A percentile compares a stretch with the other conserved stretches of the same genome.
These are phyloP conservation scores for Mesoclemmys tuberculata DNA, from an alignment of 2,113 vertebrate species.

Conservation along the genomic window DNA sequence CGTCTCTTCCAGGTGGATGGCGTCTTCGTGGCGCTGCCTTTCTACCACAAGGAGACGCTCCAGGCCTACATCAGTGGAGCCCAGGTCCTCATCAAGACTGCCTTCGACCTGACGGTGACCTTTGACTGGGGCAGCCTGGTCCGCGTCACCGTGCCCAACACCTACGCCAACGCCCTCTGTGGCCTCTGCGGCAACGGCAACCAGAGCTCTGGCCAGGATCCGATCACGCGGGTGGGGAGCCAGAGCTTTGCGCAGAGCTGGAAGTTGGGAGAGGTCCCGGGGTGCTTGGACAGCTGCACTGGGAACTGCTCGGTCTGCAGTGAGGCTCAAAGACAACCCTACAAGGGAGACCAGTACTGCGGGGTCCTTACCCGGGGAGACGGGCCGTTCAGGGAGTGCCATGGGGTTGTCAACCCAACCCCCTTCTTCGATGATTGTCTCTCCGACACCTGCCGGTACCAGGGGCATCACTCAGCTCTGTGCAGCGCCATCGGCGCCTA, in stretches of 20 bases:
- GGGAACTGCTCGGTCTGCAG: constrained; percentile 21
- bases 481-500: constrained; percentile 72
- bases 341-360: constrained; percentile 49
- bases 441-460: constrained; percentile 67
- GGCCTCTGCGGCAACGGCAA: constrained; percentile 77
- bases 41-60: constrained; percentile 37
- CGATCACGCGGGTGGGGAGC: neutral
- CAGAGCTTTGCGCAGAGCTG: constrained; percentile 55
- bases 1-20: constrained; percentile 62
- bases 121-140: constrained; percentile 53
- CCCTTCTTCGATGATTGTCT: constrained; percentile 71
- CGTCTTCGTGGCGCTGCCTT: constrained; percentile 60
- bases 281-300: constrained; percentile 31
- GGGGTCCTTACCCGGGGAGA: constrained; percentile 51
- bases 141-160: constrained; percentile 60
- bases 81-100: constrained; percentile 41
- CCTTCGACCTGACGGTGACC: constrained; percentile 52
- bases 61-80: constrained; percentile 50
- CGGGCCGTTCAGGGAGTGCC: constrained; percentile 68
- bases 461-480: constrained; percentile 60
- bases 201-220: constrained; percentile 46
- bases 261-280: constrained; percentile 43
- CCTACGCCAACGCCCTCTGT: constrained; percentile 64
- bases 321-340: constrained; percentile 17
- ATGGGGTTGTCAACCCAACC: constrained; percentile 18